Percentiles rank a stretch among this genome's conserved stretches.
These are phyloP conservation scores for Metalampra italica DNA, from an alignment of 2,888 invertebrate species.

Conservation along the genomic window DNA sequence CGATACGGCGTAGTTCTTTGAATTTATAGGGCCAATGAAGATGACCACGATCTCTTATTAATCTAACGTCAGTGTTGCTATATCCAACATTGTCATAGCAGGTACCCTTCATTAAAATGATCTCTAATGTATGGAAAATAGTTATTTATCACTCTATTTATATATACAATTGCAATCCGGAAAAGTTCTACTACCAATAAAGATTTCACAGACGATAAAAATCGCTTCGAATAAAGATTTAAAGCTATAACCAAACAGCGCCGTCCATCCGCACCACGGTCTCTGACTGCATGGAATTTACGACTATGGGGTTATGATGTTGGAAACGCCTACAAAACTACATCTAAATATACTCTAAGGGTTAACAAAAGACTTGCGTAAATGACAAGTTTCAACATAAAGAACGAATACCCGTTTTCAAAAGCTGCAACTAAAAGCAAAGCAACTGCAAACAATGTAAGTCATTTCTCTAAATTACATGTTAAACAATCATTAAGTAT, in stretches of 20 bases:
- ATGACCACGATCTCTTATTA: slow-evolving; percentile 17
- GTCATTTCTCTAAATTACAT: not conserved
- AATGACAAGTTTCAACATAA: not conserved
- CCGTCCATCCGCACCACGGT: slow-evolving; percentile 27
- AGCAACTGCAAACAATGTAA: not conserved
- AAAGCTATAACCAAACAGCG: slow-evolving; percentile 32
- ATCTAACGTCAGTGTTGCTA: slow-evolving; percentile 11
- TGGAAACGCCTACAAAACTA: slow-evolving; percentile 32
- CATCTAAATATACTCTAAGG: slow-evolving; percentile 15
- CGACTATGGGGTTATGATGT: slow-evolving; percentile 36
- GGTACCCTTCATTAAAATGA: not conserved
- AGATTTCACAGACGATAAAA: slow-evolving; percentile 46
- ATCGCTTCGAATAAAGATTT: slow-evolving; percentile 36
- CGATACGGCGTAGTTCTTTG: slow-evolving; percentile 33
- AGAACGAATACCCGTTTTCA: not conserved
- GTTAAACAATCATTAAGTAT: slow-evolving; percentile 7
- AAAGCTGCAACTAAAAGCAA: not conserved
- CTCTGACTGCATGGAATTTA: slow-evolving; percentile 36
- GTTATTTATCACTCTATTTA: not conserved
- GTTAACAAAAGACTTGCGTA: not conserved
- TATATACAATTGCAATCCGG: slow-evolving; percentile 5
- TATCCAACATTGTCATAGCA: slow-evolving; percentile 7
- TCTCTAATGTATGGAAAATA: slow-evolving; percentile 10
- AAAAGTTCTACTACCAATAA: slow-evolving; percentile 32
- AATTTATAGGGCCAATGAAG: slow-evolving; percentile 36